Evolutionary conservation across 2,888 invertebrate genomes (phyloP).

Genomic region (Atherix ibis): DNA sequence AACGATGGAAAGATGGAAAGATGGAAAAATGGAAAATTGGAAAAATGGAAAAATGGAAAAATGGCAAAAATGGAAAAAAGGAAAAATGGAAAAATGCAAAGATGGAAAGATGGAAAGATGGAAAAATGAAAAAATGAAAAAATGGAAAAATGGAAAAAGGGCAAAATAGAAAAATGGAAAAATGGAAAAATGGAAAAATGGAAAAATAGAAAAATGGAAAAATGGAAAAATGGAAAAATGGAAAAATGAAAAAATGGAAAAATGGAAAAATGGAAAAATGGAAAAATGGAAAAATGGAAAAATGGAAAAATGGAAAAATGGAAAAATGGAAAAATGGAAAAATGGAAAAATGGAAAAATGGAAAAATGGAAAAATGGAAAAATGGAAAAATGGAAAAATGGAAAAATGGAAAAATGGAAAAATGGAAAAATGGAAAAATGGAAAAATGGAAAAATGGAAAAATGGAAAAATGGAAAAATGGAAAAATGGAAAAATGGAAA

Average conservation of each 20-base stretch:
- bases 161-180: background rate
- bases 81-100: background rate
- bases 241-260: background rate
- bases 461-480: too few species aligned
- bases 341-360: too few species aligned
- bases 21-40: background rate
- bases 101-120: background rate
- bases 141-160: background rate
- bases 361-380: too few species aligned
- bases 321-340: too few species aligned
- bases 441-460: too few species aligned
- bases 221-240: background rate
- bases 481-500: too few species aligned
- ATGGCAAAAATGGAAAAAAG: constrained; percentile 1
- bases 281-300: background rate
- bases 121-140: background rate
- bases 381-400: too few species aligned
- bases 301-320: too few species aligned
- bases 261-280: background rate
- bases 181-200: background rate
- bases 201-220: background rate
- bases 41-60: constrained; percentile 1
- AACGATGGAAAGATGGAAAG: constrained; percentile 3
- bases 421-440: too few species aligned
- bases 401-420: too few species aligned